Evolutionary conservation across 2,888 invertebrate species (phyloP).

Genomic region (Athripsodes cinereus): DNA sequence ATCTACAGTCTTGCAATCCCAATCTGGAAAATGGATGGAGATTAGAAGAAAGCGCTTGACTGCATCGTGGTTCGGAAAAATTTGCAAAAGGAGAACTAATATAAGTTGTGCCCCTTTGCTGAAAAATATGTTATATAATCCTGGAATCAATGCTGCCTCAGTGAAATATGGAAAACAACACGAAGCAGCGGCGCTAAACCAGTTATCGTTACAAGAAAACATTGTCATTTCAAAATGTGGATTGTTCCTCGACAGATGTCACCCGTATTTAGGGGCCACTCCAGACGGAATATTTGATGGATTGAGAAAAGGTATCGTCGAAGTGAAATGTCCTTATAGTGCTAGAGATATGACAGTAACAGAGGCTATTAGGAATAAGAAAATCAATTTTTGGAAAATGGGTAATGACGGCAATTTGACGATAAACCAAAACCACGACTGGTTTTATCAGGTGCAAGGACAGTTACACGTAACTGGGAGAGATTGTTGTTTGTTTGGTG

Average conservation of each 20-base stretch:
- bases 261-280: neutral
- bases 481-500: neutral
- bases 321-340: neutral
- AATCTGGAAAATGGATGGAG: neutral
- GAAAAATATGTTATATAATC: neutral
- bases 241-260: neutral
- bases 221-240: neutral
- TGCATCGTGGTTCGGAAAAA: neutral
- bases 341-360: neutral
- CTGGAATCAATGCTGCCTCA: neutral
- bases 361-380: neutral
- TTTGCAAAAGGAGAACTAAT: neutral
- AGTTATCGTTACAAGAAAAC: neutral
- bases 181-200: neutral
- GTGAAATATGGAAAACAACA: neutral
- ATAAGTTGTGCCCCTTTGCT: neutral
- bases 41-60: neutral
- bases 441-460: neutral
- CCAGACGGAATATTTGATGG: neutral
- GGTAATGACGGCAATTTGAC: neutral
- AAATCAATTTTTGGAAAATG: neutral
- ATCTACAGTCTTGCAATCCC: neutral
- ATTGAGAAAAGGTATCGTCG: neutral
- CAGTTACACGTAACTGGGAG: neutral
- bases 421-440: neutral